phyloP scores from a whole-genome alignment of 2,888 invertebrate genomes.

The Epinotia bilunana region DNA sequence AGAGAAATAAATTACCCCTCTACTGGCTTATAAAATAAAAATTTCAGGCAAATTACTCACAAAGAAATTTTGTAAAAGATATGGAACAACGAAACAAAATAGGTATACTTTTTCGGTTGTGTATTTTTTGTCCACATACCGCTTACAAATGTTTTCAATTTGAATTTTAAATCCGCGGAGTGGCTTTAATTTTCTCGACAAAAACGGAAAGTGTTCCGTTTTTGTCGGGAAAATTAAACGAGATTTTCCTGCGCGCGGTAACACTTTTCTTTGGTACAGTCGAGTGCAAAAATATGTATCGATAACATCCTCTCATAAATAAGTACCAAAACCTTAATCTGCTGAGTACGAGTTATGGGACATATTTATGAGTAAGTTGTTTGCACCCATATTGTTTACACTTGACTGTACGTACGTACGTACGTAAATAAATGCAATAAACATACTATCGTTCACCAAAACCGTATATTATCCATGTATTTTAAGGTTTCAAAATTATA shows the following conservation, averaged over 20 bases:
- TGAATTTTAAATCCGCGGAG: constrained; percentile 41
- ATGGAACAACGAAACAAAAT: constrained; percentile 22
- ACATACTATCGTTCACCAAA: not conserved
- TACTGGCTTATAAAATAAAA: not conserved
- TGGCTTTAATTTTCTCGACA: too few species aligned
- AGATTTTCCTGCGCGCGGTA: constrained; percentile 26
- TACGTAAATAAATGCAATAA: not conserved
- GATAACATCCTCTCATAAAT: too few species aligned
- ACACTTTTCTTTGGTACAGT: not conserved
- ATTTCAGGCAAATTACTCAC: not conserved
- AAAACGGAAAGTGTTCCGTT: too few species aligned
- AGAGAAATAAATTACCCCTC: not conserved
- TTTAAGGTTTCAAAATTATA: too few species aligned
- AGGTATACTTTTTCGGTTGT: constrained; percentile 13
- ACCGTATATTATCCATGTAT: not conserved
- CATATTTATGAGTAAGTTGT: too few species aligned
- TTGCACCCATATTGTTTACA: too few species aligned
- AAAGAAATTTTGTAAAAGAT: constrained; percentile 19
- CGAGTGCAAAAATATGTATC: too few species aligned
- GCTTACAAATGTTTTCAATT: constrained; percentile 44
- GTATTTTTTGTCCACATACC: constrained; percentile 27
- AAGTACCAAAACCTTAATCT: too few species aligned
- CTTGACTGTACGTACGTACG: too few species aligned
- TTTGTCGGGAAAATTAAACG: constrained; percentile 38
- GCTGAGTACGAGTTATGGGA: too few species aligned